Conservation (phyloP, 2,888 invertebrate genomes). For the Sicus ferrugineus region DNA sequence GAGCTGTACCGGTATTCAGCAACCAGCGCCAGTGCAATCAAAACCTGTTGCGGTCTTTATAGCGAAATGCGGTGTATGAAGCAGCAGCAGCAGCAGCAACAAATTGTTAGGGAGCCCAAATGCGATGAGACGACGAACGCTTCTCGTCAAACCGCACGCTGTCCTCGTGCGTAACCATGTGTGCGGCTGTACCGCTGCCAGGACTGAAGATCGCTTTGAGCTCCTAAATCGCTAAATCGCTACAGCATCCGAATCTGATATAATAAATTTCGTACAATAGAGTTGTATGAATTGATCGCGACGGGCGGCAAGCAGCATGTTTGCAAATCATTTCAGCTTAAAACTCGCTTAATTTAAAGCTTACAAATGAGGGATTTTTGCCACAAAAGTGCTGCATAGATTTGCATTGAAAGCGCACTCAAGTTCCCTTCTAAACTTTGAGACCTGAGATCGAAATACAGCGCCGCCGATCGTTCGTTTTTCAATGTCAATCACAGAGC, state of each 20-base stretch:
- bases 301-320: conserved; percentile 5
- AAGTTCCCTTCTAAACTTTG: not conserved
- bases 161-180: not conserved
- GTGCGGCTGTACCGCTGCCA: not conserved
- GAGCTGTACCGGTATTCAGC: not conserved
- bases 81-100: not conserved
- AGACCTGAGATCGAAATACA: not conserved
- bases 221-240: not conserved
- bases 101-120: not conserved
- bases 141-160: not conserved
- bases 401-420: not conserved
- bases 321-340: not conserved
- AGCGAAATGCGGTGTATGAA: not conserved
- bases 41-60: conserved; percentile 18
- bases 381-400: not conserved
- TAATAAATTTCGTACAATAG: not conserved
- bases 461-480: not conserved
- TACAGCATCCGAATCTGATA: conserved; percentile 4
- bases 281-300: conserved; percentile 8
- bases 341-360: not conserved
- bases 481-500: not conserved
- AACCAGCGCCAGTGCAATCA: conserved; percentile 7
- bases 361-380: not conserved
- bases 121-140: not conserved
- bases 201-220: not conserved